phyloP scores from a whole-genome alignment of 2,888 invertebrate species.

The Darwinula stevensoni region DNA sequence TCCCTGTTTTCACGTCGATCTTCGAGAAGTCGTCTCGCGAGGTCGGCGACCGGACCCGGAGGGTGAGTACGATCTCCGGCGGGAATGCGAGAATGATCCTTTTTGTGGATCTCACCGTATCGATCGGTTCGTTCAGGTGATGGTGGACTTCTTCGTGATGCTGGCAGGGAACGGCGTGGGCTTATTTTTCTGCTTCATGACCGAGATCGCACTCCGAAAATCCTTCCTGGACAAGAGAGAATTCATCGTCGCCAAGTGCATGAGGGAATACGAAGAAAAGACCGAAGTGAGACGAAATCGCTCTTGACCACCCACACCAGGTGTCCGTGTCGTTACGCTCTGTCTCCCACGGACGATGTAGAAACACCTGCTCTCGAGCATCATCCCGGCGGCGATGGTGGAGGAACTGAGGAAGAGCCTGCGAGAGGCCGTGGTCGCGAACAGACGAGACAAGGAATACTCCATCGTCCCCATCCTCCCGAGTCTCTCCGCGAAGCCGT shows the following conservation, averaged over 20 bases:
- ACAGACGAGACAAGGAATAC: slow-evolving; percentile 11
- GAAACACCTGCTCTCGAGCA: slow-evolving; percentile 56
- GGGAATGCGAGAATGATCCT: no score
- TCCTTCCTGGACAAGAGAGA: slow-evolving; percentile 62
- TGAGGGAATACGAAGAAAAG: slow-evolving; percentile 48
- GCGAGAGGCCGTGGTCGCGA: not conserved
- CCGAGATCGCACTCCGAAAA: slow-evolving; percentile 53
- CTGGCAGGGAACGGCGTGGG: slow-evolving; percentile 49
- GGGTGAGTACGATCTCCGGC: no score
- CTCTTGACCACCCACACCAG: no score
- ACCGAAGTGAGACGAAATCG: slow-evolving; percentile 35
- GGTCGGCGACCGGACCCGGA: no score
- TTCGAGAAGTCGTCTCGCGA: no score
- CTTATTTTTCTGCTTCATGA: slow-evolving; percentile 54
- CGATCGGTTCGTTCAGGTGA: slow-evolving; percentile 26
- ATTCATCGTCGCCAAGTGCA: slow-evolving; percentile 52
- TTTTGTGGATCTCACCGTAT: no score
- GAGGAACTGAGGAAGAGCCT: slow-evolving; percentile 20
- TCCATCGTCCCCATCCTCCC: slow-evolving; percentile 12
- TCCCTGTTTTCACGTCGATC: no score
- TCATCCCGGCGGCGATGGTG: slow-evolving; percentile 35
- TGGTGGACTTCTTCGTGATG: slow-evolving; percentile 38
- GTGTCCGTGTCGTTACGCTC: not conserved
- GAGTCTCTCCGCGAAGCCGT: slow-evolving; percentile 7
- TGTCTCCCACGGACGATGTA: no score